Percentiles rank a stretch among this genome's conserved stretches.
phyloP scores from a whole-genome alignment of 1,140 invertebrate genomes.

The Halesus radiatus region DNA sequence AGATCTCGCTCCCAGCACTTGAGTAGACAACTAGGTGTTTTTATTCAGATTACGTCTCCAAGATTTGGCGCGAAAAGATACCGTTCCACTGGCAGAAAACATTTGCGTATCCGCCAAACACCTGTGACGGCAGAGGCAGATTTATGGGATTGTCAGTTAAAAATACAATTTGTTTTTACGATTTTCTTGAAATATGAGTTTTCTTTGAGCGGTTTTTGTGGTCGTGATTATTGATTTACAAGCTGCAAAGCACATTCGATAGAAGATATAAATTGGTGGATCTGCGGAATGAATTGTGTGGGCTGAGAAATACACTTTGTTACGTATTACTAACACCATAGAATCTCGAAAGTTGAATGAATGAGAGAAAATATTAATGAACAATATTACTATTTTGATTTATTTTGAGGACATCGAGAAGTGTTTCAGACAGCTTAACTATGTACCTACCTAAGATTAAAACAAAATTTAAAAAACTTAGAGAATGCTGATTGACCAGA shows the following conservation, averaged over 20 bases:
- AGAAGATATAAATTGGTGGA: conserved; percentile 1
- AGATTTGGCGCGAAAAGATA: neutral
- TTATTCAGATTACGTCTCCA: neutral
- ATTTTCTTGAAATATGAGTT: conserved; percentile 23
- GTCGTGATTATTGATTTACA: conserved; percentile 30
- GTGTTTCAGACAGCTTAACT: too few species aligned
- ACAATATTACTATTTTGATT: too few species aligned
- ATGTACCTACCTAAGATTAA: too few species aligned
- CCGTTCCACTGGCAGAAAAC: neutral
- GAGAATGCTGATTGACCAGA: too few species aligned
- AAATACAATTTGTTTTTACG: neutral
- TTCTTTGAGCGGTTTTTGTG: conserved; percentile 24
- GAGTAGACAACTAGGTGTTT: neutral
- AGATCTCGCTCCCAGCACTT: too few species aligned
- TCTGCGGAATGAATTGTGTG: neutral
- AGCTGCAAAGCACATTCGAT: conserved; percentile 9
- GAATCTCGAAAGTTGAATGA: too few species aligned
- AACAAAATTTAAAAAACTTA: too few species aligned
- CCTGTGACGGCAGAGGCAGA: neutral
- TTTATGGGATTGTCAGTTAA: neutral
- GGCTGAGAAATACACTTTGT: conserved; percentile 16
- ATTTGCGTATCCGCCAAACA: conserved; percentile 22
- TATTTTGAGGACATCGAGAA: too few species aligned
- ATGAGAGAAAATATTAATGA: too few species aligned
- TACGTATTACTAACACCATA: neutral